Conservation (phyloP, 2,113 vertebrate species). For the Ornithorhynchus anatinus region DNA sequence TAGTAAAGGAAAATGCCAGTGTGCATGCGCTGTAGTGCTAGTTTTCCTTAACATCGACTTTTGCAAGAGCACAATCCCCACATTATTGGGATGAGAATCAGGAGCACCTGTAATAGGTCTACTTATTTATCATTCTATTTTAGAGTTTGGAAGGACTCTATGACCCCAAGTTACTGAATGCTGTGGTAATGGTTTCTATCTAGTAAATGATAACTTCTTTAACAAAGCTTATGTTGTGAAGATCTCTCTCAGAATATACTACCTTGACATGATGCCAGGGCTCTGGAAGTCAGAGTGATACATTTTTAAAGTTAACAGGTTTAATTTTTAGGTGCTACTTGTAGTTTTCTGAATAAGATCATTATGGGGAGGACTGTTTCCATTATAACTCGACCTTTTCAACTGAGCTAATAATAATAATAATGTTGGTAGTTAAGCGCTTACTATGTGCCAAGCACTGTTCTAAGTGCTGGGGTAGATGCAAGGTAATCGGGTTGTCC, state of each 20-base stretch:
- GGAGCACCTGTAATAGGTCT: too few species aligned
- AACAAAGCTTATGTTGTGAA: not conserved
- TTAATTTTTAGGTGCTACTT: conserved; percentile 13
- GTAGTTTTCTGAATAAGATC: not conserved
- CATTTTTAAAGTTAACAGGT: not conserved
- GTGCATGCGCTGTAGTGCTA: too few species aligned
- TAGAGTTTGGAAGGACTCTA: not conserved
- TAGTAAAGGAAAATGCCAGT: too few species aligned
- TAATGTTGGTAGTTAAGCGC: too few species aligned
- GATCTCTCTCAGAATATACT: not conserved
- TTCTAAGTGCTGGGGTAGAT: too few species aligned
- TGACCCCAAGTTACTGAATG: not conserved
- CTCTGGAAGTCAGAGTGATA: not conserved
- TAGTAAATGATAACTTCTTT: not conserved
- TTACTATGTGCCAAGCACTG: too few species aligned
- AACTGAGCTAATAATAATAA: too few species aligned
- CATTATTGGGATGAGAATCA: too few species aligned
- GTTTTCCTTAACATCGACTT: too few species aligned
- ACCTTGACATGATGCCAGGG: not conserved
- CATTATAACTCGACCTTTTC: not conserved
- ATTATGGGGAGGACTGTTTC: not conserved
- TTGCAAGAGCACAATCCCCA: too few species aligned
- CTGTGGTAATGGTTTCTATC: conserved; percentile 17
- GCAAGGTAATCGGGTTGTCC: too few species aligned
- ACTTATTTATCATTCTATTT: conserved; percentile 44